Conservation (phyloP, 2,888 invertebrate genomes). For the Meandrusa payeni region DNA sequence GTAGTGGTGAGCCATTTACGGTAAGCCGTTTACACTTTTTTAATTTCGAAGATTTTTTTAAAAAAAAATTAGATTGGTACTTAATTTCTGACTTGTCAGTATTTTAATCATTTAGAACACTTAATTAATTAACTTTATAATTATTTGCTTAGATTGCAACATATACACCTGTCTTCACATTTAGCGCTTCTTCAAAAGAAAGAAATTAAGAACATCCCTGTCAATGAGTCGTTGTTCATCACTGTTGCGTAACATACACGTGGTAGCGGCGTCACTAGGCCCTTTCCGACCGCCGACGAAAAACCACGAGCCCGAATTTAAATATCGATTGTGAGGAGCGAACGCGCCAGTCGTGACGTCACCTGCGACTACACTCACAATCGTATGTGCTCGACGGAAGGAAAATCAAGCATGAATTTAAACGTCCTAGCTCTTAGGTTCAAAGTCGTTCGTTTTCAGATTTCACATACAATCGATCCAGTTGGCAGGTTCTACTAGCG, state of each 20-base stretch:
- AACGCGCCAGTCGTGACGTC: slow-evolving; percentile 72
- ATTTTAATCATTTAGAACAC: too few relatives aligned
- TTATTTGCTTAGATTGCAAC: too few relatives aligned
- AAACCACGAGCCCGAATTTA: slow-evolving; percentile 46
- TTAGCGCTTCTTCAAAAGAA: slow-evolving; percentile 41
- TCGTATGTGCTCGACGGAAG: slow-evolving; percentile 7
- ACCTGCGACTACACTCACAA: slow-evolving; percentile 34
- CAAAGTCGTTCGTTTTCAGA: slow-evolving; percentile 6
- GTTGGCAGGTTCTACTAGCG: slow-evolving; percentile 26
- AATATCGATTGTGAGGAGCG: slow-evolving; percentile 61
- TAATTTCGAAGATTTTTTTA: too few relatives aligned
- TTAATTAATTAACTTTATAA: too few relatives aligned
- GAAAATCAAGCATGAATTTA: slow-evolving; percentile 23
- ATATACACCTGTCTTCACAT: slow-evolving; percentile 7
- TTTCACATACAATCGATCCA: slow-evolving; percentile 26
- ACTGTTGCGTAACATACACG: slow-evolving; percentile 71
- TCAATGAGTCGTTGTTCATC: slow-evolving; percentile 69
- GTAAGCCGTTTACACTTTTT: too few relatives aligned
- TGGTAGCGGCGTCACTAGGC: slow-evolving; percentile 56
- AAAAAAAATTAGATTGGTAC: too few relatives aligned
- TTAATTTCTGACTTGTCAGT: too few relatives aligned
- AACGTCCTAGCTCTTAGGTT: slow-evolving; percentile 22
- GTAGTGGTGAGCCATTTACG: too few relatives aligned
- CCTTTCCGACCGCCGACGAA: slow-evolving; percentile 49
- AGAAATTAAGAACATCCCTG: slow-evolving; percentile 48